phyloP scores from a whole-genome alignment of 2,113 vertebrate species.

The Micronycteris hirsuta region DNA sequence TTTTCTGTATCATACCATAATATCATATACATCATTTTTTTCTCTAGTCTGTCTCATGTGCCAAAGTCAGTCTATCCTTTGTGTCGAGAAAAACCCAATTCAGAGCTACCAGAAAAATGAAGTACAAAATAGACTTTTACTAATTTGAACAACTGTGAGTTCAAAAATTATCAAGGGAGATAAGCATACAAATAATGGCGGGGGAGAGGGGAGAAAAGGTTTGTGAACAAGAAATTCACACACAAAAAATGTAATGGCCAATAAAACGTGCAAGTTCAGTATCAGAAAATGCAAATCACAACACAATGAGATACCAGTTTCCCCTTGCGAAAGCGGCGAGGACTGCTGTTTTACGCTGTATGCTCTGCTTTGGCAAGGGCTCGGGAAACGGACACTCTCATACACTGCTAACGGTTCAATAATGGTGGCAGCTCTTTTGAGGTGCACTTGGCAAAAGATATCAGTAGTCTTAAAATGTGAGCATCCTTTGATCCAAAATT shows the following conservation, averaged over 20 bases:
- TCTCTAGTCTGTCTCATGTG: background rate
- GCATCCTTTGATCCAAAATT: conserved; percentile 17
- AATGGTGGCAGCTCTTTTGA: background rate
- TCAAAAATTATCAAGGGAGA: background rate
- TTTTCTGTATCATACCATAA: background rate
- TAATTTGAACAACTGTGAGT: background rate
- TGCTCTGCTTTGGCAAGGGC: background rate
- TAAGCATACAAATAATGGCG: background rate
- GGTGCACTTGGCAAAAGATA: background rate
- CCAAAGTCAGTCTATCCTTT: background rate
- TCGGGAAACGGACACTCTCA: background rate
- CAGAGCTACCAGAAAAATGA: background rate
- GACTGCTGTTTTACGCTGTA: background rate
- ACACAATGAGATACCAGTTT: background rate
- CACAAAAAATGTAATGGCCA: background rate
- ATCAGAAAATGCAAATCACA: conserved; percentile 22
- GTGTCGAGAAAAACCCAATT: background rate
- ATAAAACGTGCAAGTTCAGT: background rate
- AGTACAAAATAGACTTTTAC: background rate
- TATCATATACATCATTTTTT: background rate
- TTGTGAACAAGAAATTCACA: background rate
- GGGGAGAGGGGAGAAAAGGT: background rate
- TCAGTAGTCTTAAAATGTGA: background rate
- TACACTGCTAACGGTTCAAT: background rate
- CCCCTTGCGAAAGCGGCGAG: background rate